Evolutionary conservation across 2,797 vertebrate species (phyloP).

Genomic region (Sebastes glaucus): DNA sequence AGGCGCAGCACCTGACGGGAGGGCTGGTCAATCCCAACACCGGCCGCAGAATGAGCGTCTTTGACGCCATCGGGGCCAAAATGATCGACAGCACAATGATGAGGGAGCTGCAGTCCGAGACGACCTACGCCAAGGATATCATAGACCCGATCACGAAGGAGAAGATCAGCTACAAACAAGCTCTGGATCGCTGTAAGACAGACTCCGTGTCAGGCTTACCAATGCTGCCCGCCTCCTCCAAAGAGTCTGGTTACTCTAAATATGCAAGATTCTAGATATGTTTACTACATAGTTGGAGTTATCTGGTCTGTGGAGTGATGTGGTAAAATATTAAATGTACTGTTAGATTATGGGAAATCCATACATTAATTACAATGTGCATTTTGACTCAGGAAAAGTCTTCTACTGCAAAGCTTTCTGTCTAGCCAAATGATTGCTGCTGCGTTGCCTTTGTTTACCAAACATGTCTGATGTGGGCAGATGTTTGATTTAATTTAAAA

Average conservation of each 20-base stretch:
- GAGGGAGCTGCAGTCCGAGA: constrained; percentile 88
- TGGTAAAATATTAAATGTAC: constrained; percentile 22
- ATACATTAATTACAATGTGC: constrained; percentile 50
- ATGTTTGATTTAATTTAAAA: constrained; percentile 64
- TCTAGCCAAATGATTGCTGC: constrained; percentile 58
- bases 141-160: constrained; percentile 91
- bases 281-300: constrained; percentile 63
- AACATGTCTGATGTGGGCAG: constrained; percentile 61
- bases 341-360: constrained; percentile 28
- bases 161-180: constrained; percentile 93
- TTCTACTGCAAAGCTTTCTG: constrained; percentile 50
- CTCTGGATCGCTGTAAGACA: constrained; percentile 88
- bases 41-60: constrained; percentile 82
- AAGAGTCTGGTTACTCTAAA: constrained; percentile 67
- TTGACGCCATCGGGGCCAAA: constrained; percentile 84
- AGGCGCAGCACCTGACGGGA: constrained; percentile 92
- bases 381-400: constrained; percentile 70
- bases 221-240: constrained; percentile 88
- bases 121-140: constrained; percentile 88
- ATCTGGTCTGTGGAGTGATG: constrained; percentile 27
- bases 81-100: constrained; percentile 89
- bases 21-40: constrained; percentile 91
- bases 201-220: constrained; percentile 87
- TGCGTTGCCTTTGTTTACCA: constrained; percentile 76
- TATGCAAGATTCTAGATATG: constrained; percentile 69